These are phyloP conservation scores for Amyelois transitella DNA, from an alignment of 1,140 invertebrate genomes.

Conservation along the genomic window DNA sequence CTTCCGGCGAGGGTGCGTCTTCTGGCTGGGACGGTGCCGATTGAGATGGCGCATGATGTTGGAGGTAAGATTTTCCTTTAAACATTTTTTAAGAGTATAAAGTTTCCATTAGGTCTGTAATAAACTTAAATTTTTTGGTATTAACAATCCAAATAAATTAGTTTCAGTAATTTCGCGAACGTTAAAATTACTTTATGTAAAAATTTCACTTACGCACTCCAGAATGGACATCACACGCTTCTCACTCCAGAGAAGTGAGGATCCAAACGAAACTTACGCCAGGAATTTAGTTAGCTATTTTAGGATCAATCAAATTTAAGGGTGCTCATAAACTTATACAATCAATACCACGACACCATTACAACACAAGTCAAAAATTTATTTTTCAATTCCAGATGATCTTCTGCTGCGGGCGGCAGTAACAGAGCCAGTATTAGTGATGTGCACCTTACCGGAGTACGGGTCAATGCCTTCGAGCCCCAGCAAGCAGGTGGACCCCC, in stretches of 20 bases:
- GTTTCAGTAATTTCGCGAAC: no score
- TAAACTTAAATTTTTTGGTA: not conserved
- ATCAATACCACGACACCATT: no score
- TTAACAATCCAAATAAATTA: not conserved
- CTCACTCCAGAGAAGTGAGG: no score
- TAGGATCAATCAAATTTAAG: no score
- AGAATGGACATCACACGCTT: no score
- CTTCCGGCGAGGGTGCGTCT: conserved; percentile 73
- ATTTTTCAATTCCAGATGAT: conserved; percentile 53
- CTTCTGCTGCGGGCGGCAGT: conserved; percentile 65
- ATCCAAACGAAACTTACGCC: no score
- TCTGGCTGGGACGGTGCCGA: conserved; percentile 73
- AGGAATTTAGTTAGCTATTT: no score
- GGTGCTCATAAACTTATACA: no score
- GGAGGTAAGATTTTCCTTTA: conserved; percentile 67
- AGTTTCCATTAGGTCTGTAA: not conserved
- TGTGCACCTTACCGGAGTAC: conserved; percentile 66
- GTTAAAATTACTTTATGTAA: no score
- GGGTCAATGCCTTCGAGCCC: conserved; percentile 55
- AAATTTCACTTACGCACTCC: no score
- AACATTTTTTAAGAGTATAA: not conserved
- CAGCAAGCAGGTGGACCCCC: conserved; percentile 56
- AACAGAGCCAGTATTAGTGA: conserved; percentile 70
- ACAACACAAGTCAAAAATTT: conserved; percentile 1
- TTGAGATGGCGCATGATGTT: conserved; percentile 74